Percentiles rank a stretch among this genome's conserved stretches.
Conservation (phyloP, 2,888 invertebrate genomes). For the Dryobota labecula region DNA sequence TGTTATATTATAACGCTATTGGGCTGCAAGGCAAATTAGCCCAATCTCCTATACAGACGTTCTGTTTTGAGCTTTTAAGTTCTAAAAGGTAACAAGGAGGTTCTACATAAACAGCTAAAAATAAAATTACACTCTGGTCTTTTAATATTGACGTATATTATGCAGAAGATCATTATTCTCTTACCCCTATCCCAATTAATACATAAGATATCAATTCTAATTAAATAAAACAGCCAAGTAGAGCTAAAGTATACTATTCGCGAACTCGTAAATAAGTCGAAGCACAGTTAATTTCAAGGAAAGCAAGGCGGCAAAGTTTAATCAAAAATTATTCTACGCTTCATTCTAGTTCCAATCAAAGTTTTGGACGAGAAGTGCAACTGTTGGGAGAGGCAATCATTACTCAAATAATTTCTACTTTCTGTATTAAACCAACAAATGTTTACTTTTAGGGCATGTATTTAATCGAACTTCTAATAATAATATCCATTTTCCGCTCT, state of each 20-base stretch:
- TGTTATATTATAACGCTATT: no score
- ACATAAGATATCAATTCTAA: constrained; percentile 12
- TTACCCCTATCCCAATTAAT: no score
- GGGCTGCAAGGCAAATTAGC: no score
- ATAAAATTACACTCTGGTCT: not conserved
- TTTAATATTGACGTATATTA: not conserved
- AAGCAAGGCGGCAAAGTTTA: constrained; percentile 69
- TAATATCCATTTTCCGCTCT: no score
- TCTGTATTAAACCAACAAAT: not conserved
- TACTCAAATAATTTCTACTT: constrained; percentile 30
- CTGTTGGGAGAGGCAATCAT: constrained; percentile 39
- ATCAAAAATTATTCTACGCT: constrained; percentile 71
- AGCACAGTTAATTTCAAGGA: constrained; percentile 53
- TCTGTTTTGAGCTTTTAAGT: no score
- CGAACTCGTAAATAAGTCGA: constrained; percentile 51
- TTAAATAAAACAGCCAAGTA: not conserved
- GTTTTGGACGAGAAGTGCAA: constrained; percentile 63
- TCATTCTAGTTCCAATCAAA: constrained; percentile 74
- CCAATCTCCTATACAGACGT: no score
- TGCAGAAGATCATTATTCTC: not conserved
- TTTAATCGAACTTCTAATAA: not conserved
- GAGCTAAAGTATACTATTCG: constrained; percentile 16
- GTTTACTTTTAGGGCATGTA: not conserved
- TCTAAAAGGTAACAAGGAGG: no score
- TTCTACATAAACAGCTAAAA: not conserved